Base-by-base conservation (phyloP, 1,140 invertebrate species). In the Drosophila tristis region DNA sequence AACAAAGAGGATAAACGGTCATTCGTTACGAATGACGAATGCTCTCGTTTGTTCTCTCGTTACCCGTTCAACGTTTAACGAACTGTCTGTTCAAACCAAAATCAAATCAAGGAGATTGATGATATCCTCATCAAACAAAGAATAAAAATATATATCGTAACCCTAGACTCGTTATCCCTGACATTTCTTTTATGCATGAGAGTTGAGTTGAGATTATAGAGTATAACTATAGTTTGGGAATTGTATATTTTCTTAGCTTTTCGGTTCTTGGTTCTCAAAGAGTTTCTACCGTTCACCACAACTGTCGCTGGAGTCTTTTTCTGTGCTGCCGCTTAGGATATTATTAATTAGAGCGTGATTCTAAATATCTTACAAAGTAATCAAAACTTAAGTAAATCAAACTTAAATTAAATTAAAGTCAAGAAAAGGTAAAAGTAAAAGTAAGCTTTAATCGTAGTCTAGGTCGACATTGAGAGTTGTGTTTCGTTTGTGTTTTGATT, bases 131-230 rank as follows among this genome's bases (percentile, higher is more conserved):
- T 39, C 35, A 39, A 39, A 39, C 35, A 13, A 39, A 39, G 11
- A 39, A 39, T 39, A 39, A 39, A 39, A 39, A 11, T 13, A 39
- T 39, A 39, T 39, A 39, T 39, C 47, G 29, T 48, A 59, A 72
- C 59, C 67, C 61, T 47, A 49, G 3, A 20, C 55, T 39, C 35
- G 2, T 9, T 49, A 47, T 50, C 47, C 59, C 71, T 68, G 35
- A 51, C 57, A 67, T 13, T 39, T 65, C 57, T 81, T 90, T 90
- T 91, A 91, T 91, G 89, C 89, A 91, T 91, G 89, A 91, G 78
- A 91, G 82, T 91, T 91, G 89, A 70, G 63, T 78, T 79, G 63
- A n/a, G 23, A 67, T 56, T 45, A 57, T 26, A 48, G 43, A 49
- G 45, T 55, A 53, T 58, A 57, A 53, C 25, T 57, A 47, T 20